These are phyloP conservation scores for Macquaria ambigua DNA, from an alignment of 2,113 vertebrate species.

Conservation along the genomic window DNA sequence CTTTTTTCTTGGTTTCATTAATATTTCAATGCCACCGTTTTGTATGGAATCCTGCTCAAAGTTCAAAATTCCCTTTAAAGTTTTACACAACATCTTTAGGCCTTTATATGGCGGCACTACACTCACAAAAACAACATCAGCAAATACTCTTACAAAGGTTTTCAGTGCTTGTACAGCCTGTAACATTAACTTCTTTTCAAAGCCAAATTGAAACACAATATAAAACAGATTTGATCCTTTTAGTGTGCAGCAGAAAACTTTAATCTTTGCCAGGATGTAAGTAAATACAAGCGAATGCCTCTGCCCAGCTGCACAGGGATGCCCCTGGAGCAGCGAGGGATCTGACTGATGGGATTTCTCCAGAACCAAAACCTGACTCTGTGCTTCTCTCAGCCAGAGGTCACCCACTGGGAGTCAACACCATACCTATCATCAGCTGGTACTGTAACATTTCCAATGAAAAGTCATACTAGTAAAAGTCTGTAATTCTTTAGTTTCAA, in stretches of 20 bases:
- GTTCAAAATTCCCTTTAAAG: neutral
- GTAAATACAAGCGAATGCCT: neutral
- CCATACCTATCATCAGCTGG: constrained; percentile 39
- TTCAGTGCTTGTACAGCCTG: neutral
- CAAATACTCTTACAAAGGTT: no score
- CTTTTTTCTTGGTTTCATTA: neutral
- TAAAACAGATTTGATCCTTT: neutral
- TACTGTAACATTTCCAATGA: constrained; percentile 27
- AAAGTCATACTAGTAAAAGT: neutral
- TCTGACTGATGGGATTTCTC: constrained; percentile 56
- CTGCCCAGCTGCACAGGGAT: constrained; percentile 4
- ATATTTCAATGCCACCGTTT: neutral
- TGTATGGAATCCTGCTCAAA: no score
- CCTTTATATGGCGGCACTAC: neutral
- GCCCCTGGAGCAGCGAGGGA: neutral
- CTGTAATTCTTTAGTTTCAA: neutral
- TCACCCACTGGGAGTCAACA: constrained; percentile 53
- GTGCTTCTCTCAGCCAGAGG: constrained; percentile 39
- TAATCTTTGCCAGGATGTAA: neutral
- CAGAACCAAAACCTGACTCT: constrained; percentile 64
- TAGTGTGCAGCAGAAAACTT: neutral
- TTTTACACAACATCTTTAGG: neutral
- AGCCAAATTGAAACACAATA: neutral
- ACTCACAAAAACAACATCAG: neutral
- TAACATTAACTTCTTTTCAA: neutral